Base-by-base conservation (phyloP, 2,113 vertebrate genomes). In the Megaceryle maxima region DNA sequence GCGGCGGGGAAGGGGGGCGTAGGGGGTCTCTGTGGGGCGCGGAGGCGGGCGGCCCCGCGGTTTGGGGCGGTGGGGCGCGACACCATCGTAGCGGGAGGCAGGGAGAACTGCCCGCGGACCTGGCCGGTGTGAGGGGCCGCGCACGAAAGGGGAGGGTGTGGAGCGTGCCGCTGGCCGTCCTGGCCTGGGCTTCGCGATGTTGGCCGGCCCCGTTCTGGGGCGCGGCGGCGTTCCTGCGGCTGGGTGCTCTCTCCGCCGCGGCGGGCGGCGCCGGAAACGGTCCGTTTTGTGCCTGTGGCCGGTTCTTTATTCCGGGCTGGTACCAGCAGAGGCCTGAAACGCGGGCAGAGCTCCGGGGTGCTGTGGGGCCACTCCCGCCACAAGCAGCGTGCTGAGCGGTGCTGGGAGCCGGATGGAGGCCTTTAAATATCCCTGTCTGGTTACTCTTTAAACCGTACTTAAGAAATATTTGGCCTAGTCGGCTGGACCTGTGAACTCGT, bases 101-200 rank as follows among this genome's bases (percentile, higher is more conserved):
- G 35, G 18, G 50, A 12, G 31, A 21, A n/a, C 57, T 5, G 29
- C 22, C 62, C 31, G 35, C 53, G 28, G 5, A 43, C 21, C 4
- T 48, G 20, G 33, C 41, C 11, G 39, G 62, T 29, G 43, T 50
- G 26, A 16, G 77, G 77, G 24, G 39, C 29, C 10, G 59, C 13
- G 22, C 41, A 15, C 41, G 11, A 22, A 22, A 24, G 4, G 20
- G 18, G n/a, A 44, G 13, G 19, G 33, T 8, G 57, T 20, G 56
- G 43, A 19, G 17, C 28, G 18, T 66, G 63, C 19, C 29, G 2
- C 3, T 46, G 57, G 63, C 25, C 2, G 0, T 8, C 3, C 12
- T 0, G 72, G 16, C 15, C 14, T 1, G 66, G 33, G 53, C 75
- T 3, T 21, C 10, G 0, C 55, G 0, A 28, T 2, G 20, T 43